Evolutionary conservation across 2,888 invertebrate species (phyloP), one percentile per base, ranked within the genome.

Genomic region (Caenorhabditis macrosperma): DNA sequence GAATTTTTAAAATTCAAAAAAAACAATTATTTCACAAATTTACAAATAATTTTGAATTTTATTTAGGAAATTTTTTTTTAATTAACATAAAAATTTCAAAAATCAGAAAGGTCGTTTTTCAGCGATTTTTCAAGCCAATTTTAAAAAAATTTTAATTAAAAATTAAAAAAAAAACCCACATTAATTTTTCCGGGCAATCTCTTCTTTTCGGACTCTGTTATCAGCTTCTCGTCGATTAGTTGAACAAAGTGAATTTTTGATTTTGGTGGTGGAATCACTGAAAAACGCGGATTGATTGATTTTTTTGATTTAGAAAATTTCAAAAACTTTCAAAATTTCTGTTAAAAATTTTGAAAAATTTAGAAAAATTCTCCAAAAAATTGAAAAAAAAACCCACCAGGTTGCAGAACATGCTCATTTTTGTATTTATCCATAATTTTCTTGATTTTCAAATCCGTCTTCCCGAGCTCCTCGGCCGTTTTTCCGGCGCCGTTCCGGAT

Each of bases 181-280:
- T 79, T 79, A 4, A 79, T 79, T 30, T 75, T 75, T 38, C 79
- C 79, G 4, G 79, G 79, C 3, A 79, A 44, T 22, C 54, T 64
- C 15, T 15, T 22, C 26, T 60, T 61, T n/a, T 81, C 60, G 12
- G 60, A 12, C 5, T 81, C 75, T 9, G 44, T 59, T 5, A 81
- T 28, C 17, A 69, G 30, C 17, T 48, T 63, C 3, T 68, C 72
- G 7, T 81, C 72, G 9, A 71, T 57, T 0, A 83, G 41, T 17
- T 35, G 35, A 2, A 81, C 78, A 5, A 81, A 76, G 26, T 60
- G 52, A 46, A 72, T 72, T 35, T 68, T 67, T 0, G 83, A 72
- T 38, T 71, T 66, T 9, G 72, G 69, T 7, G 83, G 78, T 15
- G 68, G 78, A n/a, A 83, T 72, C 1, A 63, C 82, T 82, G 68